Base-by-base conservation (phyloP, 2,797 vertebrate species). In the Synanceia verrucosa region DNA sequence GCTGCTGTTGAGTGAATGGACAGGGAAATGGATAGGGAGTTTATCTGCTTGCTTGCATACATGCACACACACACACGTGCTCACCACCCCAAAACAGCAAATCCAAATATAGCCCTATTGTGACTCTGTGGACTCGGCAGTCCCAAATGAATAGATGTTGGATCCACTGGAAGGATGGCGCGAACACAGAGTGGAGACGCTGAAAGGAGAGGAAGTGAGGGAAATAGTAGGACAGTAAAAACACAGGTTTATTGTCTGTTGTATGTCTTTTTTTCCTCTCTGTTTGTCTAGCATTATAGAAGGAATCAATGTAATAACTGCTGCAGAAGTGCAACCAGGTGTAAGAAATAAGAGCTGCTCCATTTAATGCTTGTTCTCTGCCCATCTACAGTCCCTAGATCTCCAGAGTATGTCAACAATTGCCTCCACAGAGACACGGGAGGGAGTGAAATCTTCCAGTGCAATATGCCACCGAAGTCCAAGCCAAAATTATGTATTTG, bases 401-500 rank as follows among this genome's bases (percentile, higher is more conserved):
- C 85, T 86, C 70, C 34, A 50, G 55, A 75, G 80, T 76, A 39
- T 73, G 66, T 85, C 85, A 89, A 76, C 79, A 83, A 82, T 80
- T 67, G 36, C 52, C 67, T 85, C 65, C 60, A 44, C 59, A 43
- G 73, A 84, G 83, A 86, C n/a, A 36, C 29, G 28, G 19, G 53
- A 63, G 52, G 70, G 36, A 82, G 74, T 65, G 10, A 81, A 85
- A 82, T 86, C 60, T 70, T 83, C 39, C 56, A 69, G 47, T 58
- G 48, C 87, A 88, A 88, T 87, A 84, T 87, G 82, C 72, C 76
- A 78, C 72, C 65, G 26, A 78, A 77, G 50, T 46, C 72, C 29
- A 29, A 51, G 84, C 89, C 91, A 89, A 85, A 78, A 82, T 78
- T 59, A 64, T 62, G 79, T 71, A 82, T 88, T 84, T 89, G 69